These are phyloP conservation scores for Epistrophella euchroma DNA, from an alignment of 2,888 invertebrate genomes.

Conservation along the genomic window DNA sequence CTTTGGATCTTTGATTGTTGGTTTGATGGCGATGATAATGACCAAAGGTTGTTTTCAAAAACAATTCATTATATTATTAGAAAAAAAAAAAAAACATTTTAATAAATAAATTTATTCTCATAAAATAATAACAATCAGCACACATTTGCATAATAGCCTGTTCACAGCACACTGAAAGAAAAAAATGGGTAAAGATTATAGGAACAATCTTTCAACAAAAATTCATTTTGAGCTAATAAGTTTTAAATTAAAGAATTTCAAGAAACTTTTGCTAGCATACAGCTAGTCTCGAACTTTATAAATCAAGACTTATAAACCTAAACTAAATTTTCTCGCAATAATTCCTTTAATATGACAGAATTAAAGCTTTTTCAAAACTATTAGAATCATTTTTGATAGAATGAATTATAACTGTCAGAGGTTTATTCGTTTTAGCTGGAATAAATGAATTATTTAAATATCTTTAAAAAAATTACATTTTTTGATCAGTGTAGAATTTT, in stretches of 20 bases:
- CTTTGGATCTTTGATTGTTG: not conserved
- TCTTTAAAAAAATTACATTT: not conserved
- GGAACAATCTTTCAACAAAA: not conserved
- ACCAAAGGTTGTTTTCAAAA: not conserved
- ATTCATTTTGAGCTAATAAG: too few relatives aligned
- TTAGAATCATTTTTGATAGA: too few relatives aligned
- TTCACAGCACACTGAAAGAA: slow-evolving; percentile 1
- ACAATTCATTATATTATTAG: not conserved
- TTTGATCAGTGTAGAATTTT: slow-evolving; percentile 16
- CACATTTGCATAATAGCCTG: not conserved
- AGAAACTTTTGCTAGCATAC: too few relatives aligned
- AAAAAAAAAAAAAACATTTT: not conserved
- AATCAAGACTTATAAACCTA: too few relatives aligned
- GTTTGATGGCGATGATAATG: not conserved
- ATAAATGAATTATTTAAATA: too few relatives aligned
- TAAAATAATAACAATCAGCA: slow-evolving; percentile 14
- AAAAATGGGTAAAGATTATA: not conserved
- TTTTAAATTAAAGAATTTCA: too few relatives aligned
- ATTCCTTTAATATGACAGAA: too few relatives aligned
- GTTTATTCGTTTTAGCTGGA: too few relatives aligned
- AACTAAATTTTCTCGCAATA: too few relatives aligned
- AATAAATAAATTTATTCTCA: not conserved
- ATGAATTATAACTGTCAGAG: too few relatives aligned
- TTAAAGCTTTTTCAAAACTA: too few relatives aligned
- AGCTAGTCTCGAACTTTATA: too few relatives aligned